Evolutionary conservation across 2,797 vertebrate genomes (phyloP), one percentile per base, ranked within the genome.

Genomic region (Ficedula albicollis): DNA sequence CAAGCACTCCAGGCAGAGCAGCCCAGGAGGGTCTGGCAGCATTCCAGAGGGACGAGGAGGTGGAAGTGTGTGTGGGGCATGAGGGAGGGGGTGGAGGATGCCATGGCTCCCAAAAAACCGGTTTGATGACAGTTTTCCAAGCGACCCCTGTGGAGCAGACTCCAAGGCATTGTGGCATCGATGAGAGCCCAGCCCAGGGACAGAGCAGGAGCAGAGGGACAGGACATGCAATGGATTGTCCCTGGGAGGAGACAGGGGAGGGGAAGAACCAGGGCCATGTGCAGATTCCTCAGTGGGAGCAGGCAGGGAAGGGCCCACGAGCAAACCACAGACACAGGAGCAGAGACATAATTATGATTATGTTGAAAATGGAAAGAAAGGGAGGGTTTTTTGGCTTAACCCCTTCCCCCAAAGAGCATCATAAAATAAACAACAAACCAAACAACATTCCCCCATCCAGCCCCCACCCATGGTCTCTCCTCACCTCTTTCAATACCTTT

Each of bases 21-120:
- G 12, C 44, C 38, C 59, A 52, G 78, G 16, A 60, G 81, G 66
- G 30, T 4, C 44, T 63, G 44, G 84, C 62, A 82, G 70, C 5
- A 5, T 17, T 32, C 41, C 52, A 32, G 56, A 25, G 64, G 44
- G 48, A 29, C 21, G 52, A 63, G 52, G 43, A 67, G 64, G 8
- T 58, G 73, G 26, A 55, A 66, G 11, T 15, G 72, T 6, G 29
- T 8, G 51, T 2, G 38, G 74, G 83, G 68, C 75, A 48, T 2
- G 5, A 25, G 48, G 77, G 59, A 41, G 23, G 52, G 23, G 39
- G 15, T 0, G 15, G 49, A 55, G 36, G 68, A 32, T 15, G 5
- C 0, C 10, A 21, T 1, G 43, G 73, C 64, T 48, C 22, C 11
- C 23, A 32, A 68, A 49, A 13, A 67, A 4, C 1, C n/a, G 0